These are phyloP conservation scores for Alloplasta piceator DNA, from an alignment of 2,888 invertebrate species.

Conservation along the genomic window DNA sequence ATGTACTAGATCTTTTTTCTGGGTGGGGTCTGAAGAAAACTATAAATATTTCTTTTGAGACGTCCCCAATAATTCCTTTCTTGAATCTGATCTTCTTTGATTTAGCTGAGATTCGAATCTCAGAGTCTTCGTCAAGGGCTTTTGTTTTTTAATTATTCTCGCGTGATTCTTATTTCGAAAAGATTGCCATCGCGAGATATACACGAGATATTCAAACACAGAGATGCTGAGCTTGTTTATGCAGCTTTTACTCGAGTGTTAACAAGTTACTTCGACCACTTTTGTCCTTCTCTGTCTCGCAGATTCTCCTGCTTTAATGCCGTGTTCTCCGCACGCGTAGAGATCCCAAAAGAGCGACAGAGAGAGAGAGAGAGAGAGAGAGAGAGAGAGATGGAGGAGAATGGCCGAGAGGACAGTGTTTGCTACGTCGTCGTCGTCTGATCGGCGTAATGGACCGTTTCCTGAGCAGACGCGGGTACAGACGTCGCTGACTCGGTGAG, in stretches of 20 bases:
- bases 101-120: too few species aligned
- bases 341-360: slow-evolving; percentile 32
- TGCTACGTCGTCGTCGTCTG: slow-evolving; percentile 70
- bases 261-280: slow-evolving; percentile 51
- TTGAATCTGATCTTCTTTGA: too few species aligned
- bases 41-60: too few species aligned
- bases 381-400: slow-evolving; percentile 22
- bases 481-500: slow-evolving; percentile 66
- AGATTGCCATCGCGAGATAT: slow-evolving; percentile 19
- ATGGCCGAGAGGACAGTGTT: slow-evolving; percentile 55
- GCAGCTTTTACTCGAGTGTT: slow-evolving; percentile 52
- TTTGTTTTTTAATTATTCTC: background rate
- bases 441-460: slow-evolving; percentile 80
- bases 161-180: background rate
- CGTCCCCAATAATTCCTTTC: too few species aligned
- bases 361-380: slow-evolving; percentile 42
- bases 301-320: slow-evolving; percentile 42
- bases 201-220: slow-evolving; percentile 4
- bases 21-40: too few species aligned
- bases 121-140: too few species aligned
- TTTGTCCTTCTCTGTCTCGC: slow-evolving; percentile 26
- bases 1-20: too few species aligned
- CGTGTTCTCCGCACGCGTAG: slow-evolving; percentile 52
- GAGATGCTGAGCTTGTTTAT: slow-evolving; percentile 43
- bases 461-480: slow-evolving; percentile 76